phyloP scores from a whole-genome alignment of 2,888 invertebrate species.

The Sinohyriopsis cumingii region DNA sequence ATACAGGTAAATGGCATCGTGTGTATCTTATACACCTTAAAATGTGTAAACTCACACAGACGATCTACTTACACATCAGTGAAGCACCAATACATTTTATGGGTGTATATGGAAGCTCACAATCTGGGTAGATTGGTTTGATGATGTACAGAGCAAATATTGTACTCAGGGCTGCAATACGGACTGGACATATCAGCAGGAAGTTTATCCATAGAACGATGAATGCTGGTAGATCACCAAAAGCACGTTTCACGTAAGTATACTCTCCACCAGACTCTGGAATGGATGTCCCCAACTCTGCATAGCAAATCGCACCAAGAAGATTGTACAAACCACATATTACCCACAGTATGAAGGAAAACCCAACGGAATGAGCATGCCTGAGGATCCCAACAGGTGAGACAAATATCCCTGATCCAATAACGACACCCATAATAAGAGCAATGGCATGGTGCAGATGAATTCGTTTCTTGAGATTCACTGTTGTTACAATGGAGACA shows the following conservation, averaged over 20 bases:
- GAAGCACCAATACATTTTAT: conserved; percentile 57
- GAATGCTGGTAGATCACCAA: conserved; percentile 68
- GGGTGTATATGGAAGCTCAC: conserved; percentile 59
- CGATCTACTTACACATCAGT: conserved; percentile 61
- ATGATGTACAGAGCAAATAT: conserved; percentile 68
- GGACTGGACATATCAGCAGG: conserved; percentile 66
- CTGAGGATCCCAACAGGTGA: conserved; percentile 91
- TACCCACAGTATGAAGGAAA: conserved; percentile 91
- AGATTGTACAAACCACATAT: conserved; percentile 84
- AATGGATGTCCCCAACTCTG: conserved; percentile 91
- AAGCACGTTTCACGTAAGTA: conserved; percentile 73
- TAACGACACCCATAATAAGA: conserved; percentile 93
- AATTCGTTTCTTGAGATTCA: conserved; percentile 86
- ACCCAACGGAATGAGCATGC: conserved; percentile 81
- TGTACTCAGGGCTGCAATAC: conserved; percentile 68
- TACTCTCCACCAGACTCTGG: conserved; percentile 76
- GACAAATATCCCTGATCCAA: conserved; percentile 96
- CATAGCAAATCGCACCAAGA: conserved; percentile 90
- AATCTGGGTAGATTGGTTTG: conserved; percentile 66
- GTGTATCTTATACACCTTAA: too few relatives aligned
- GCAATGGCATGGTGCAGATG: conserved; percentile 90
- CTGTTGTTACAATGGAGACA: too few relatives aligned
- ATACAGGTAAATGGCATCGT: neutral
- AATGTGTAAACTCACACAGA: neutral
- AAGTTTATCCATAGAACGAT: conserved; percentile 69